A percentile compares a stretch with the other conserved stretches of the same genome.
Conservation (phyloP, 2,113 vertebrate genomes). For the Lepisosteus oculatus region DNA sequence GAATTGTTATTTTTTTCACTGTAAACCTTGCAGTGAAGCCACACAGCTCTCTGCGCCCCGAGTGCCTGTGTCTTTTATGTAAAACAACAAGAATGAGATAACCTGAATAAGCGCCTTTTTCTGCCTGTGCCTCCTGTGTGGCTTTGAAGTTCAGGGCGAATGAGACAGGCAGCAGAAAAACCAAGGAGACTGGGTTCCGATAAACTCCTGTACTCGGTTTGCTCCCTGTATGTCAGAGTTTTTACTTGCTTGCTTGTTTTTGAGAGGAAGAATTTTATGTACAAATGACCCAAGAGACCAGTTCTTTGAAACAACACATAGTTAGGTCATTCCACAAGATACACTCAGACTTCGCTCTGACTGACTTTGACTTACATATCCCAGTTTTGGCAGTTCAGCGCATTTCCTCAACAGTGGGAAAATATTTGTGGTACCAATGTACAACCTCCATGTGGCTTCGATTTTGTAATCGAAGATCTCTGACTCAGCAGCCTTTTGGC, state of each 20-base stretch:
- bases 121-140: slow-evolving; percentile 38
- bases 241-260: slow-evolving; percentile 35
- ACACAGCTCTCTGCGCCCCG: slow-evolving; percentile 38
- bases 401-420: slow-evolving; percentile 54
- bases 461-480: slow-evolving; percentile 55
- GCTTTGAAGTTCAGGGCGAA: slow-evolving; percentile 48
- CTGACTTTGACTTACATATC: slow-evolving; percentile 30
- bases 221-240: slow-evolving; percentile 34
- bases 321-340: slow-evolving; percentile 37
- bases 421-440: slow-evolving; percentile 53
- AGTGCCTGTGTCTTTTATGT: slow-evolving; percentile 43
- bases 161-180: slow-evolving; percentile 49
- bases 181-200: slow-evolving; percentile 44
- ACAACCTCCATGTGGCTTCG: slow-evolving; percentile 63
- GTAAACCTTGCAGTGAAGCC: slow-evolving; percentile 49
- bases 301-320: background rate
- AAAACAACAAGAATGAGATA: slow-evolving; percentile 51
- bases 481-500: slow-evolving; percentile 36
- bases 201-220: slow-evolving; percentile 41
- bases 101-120: slow-evolving; percentile 44
- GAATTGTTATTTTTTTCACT: slow-evolving; percentile 57
- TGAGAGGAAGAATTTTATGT: slow-evolving; percentile 26
- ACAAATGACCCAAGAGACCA: slow-evolving; percentile 41
- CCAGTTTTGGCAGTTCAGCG: slow-evolving; percentile 25
- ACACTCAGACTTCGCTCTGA: slow-evolving; percentile 38